Conservation (phyloP, 2,888 invertebrate species). For the Caenorhabditis sinica region DNA sequence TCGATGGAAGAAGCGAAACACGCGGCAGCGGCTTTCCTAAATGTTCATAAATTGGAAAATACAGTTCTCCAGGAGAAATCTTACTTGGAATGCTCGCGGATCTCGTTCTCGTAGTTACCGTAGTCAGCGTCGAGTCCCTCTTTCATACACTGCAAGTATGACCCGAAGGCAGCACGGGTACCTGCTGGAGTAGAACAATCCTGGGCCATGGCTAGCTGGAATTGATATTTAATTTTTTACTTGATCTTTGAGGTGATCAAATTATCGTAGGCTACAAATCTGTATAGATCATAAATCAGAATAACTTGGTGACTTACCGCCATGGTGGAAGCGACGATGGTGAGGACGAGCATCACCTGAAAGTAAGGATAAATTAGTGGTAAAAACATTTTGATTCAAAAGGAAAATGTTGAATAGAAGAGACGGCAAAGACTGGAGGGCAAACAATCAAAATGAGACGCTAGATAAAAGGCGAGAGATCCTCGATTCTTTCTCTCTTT, state of each 20-base stretch:
- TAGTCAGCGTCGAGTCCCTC: constrained; percentile 81
- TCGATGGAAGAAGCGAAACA: constrained; percentile 82
- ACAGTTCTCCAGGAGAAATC: neutral
- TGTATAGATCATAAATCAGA: neutral
- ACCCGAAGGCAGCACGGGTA: constrained; percentile 76
- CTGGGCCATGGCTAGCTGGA: constrained; percentile 70
- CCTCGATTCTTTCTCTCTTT: constrained; percentile 4
- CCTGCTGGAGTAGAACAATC: constrained; percentile 74
- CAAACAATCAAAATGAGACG: constrained; percentile 51
- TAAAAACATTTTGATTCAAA: neutral
- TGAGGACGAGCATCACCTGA: constrained; percentile 58
- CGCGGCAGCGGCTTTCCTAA: constrained; percentile 79
- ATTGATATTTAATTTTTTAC: neutral
- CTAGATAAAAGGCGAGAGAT: constrained; percentile 15
- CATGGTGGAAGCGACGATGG: constrained; percentile 42
- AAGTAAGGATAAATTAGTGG: constrained; percentile 15
- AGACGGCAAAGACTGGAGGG: constrained; percentile 26
- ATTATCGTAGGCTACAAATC: neutral
- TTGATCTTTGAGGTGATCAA: neutral
- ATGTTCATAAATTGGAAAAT: neutral
- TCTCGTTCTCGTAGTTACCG: constrained; percentile 79
- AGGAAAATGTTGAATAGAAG: constrained; percentile 18
- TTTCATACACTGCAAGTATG: constrained; percentile 81
- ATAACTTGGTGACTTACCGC: constrained; percentile 18
- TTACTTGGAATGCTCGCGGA: constrained; percentile 80